These are phyloP conservation scores for Phocides pigmalion DNA, from an alignment of 1,140 invertebrate genomes.

Conservation along the genomic window DNA sequence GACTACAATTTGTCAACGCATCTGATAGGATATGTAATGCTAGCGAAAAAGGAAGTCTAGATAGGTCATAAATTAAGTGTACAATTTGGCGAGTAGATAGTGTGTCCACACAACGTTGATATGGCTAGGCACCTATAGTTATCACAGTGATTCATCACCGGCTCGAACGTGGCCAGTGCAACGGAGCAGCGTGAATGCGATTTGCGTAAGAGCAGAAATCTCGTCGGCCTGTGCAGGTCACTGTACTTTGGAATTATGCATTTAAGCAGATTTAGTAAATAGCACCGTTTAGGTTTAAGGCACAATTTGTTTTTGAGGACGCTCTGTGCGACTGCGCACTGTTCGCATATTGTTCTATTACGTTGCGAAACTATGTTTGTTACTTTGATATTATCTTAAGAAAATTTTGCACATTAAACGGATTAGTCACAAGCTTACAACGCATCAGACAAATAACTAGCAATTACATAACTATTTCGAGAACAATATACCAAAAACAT, in stretches of 20 bases:
- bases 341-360: background rate
- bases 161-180: constrained; percentile 34
- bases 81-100: background rate
- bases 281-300: background rate
- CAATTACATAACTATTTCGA: no score
- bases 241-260: constrained; percentile 39
- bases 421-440: no score
- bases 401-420: no score
- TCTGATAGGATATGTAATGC: background rate
- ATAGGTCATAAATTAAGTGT: background rate
- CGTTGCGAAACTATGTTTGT: background rate
- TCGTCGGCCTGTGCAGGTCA: constrained; percentile 40
- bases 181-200: constrained; percentile 34
- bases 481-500: no score
- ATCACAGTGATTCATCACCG: constrained; percentile 33
- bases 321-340: background rate
- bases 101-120: background rate
- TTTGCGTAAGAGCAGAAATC: constrained; percentile 55
- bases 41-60: background rate
- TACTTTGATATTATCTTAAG: no score
- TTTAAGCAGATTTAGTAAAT: constrained; percentile 16
- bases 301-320: background rate
- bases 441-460: no score
- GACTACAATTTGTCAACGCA: background rate
- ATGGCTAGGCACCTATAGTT: constrained; percentile 11